Conservation (phyloP, 2,888 invertebrate genomes). For the Calephelis perditalis region DNA sequence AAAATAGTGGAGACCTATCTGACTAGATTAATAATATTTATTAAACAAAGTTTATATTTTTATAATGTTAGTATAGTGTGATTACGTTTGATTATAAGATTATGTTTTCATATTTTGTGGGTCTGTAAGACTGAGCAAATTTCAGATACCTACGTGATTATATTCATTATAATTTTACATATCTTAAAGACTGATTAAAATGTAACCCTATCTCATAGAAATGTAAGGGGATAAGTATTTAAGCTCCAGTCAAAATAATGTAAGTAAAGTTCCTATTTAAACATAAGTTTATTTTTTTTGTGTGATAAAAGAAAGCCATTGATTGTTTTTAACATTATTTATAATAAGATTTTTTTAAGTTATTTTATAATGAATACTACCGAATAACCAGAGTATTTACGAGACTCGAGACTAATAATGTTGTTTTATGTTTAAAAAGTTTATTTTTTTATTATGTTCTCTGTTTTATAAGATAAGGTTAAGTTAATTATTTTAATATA, state of each 20-base stretch:
- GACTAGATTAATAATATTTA: no score
- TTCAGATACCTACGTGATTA: neutral
- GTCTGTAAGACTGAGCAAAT: no score
- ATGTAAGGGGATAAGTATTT: no score
- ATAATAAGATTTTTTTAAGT: neutral
- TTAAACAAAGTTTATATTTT: no score
- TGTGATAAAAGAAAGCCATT: no score
- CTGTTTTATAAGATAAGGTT: neutral
- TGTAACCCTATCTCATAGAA: neutral
- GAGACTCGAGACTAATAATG: no score
- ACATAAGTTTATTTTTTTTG: neutral
- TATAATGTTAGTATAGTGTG: no score
- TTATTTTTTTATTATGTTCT: no score
- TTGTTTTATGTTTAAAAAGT: no score
- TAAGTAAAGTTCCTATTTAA: constrained; percentile 1
- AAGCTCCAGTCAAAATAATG: neutral
- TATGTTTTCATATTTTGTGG: neutral
- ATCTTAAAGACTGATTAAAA: constrained; percentile 4
- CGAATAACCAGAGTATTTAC: neutral
- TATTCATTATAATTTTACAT: neutral
- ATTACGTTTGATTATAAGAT: neutral
- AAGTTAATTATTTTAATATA: neutral
- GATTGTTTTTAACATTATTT: neutral
- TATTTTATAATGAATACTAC: neutral
- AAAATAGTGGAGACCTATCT: neutral